Evolutionary conservation across 2,888 invertebrate species (phyloP), one percentile per base, ranked within the genome.

Genomic region (Loripinus fragilis): DNA sequence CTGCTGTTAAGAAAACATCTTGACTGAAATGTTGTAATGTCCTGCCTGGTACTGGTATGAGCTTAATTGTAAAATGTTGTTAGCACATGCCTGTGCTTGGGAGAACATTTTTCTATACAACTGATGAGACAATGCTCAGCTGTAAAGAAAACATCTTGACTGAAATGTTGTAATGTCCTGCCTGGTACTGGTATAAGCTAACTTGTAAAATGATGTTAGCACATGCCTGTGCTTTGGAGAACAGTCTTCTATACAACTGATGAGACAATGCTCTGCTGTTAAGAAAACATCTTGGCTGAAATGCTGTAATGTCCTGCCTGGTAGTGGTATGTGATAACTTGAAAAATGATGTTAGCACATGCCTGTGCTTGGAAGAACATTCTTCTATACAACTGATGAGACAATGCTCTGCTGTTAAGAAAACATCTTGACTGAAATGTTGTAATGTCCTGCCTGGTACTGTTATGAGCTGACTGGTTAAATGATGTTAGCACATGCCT

Each of bases 71-170:
- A 48, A 10, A 48, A n/a, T 20, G 7, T 5, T 48, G 48, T 48
- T 48, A 48, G 48, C 48, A 48, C 20, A n/a, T 48, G 48, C 48
- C 48, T 48, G 48, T 48, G 48, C 3, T 48, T 48, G 48, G 48
- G 48, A 48, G n/a, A 3, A 48, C 48, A 48, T 10, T 5, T 5
- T 48, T n/a, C 17, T 48, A 10, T 15, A 8, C 7, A n/a, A 20
- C 48, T n/a, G n/a, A n/a, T n/a, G n/a, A n/a, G n/a, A n/a, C n/a
- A n/a, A 48, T 48, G 17, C 3, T 3, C 20, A 48, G 17, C 17
- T 48, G 20, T 48, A n/a, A n/a, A n/a, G n/a, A n/a, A 10, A 48
- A 48, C n/a, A 20, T 5, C n/a, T 15, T 48, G 20, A 15, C 17
- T 20, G 48, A 48, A 10, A 48, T 20, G 3, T 8, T 2, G n/a